These are phyloP conservation scores for Macrophya alboannulata DNA, from an alignment of 2,888 invertebrate genomes.

Conservation along the genomic window DNA sequence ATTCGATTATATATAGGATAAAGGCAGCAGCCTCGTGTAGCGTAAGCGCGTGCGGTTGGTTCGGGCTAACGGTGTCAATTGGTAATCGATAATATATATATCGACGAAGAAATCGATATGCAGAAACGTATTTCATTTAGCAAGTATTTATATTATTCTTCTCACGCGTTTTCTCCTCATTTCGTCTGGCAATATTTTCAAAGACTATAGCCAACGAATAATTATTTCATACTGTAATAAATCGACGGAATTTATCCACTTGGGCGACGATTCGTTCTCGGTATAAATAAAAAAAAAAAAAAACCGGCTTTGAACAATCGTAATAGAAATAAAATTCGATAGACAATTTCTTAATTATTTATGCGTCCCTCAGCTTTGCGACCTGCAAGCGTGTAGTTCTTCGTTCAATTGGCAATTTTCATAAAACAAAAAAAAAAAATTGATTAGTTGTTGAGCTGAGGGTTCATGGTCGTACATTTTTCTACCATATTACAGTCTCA, in stretches of 20 bases:
- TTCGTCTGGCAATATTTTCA: background rate
- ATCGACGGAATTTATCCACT: background rate
- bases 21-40: background rate
- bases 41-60: background rate
- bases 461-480: constrained; percentile 23
- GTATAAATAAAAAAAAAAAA: background rate
- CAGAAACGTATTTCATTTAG: constrained; percentile 24
- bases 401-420: background rate
- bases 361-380: no score
- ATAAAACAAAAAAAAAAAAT: background rate
- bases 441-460: background rate
- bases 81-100: constrained; percentile 30
- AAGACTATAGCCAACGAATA: background rate
- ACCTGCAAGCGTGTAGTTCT: background rate
- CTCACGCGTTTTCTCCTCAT: background rate
- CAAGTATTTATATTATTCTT: background rate
- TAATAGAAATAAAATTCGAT: background rate
- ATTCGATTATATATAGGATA: background rate
- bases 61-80: constrained; percentile 34
- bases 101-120: constrained; percentile 37
- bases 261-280: no score
- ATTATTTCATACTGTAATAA: background rate
- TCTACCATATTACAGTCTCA: background rate
- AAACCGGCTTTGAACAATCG: no score
- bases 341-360: no score